Conservation (phyloP, 2,888 invertebrate genomes). For the Leptarthrus brevirostris region DNA sequence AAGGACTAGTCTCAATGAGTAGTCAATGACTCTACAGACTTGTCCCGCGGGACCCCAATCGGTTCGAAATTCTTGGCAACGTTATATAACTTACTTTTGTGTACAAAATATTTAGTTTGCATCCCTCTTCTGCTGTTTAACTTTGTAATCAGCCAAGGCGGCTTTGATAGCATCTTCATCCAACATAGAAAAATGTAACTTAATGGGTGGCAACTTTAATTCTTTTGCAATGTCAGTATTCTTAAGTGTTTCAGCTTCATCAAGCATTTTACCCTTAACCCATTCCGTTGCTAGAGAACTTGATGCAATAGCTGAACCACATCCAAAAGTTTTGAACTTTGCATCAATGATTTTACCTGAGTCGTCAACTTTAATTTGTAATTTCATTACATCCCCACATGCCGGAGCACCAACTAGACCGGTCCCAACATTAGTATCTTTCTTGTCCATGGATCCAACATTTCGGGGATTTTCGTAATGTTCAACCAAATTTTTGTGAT, state of each 20-base stretch:
- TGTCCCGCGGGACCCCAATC: too few species aligned
- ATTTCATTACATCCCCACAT: slow-evolving; percentile 99
- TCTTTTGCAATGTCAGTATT: slow-evolving; percentile 99
- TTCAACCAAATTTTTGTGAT: slow-evolving; percentile 91
- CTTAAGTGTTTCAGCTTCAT: slow-evolving; percentile 90
- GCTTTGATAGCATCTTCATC: slow-evolving; percentile 99
- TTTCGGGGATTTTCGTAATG: slow-evolving; percentile 99
- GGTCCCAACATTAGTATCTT: slow-evolving; percentile 93
- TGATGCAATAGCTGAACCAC: slow-evolving; percentile 98
- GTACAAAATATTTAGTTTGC: background rate
- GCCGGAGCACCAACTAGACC: slow-evolving; percentile 99
- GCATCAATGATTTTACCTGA: slow-evolving; percentile 98
- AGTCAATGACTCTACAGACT: too few species aligned
- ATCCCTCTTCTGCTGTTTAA: slow-evolving; percentile 75
- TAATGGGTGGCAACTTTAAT: slow-evolving; percentile 96
- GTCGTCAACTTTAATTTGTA: slow-evolving; percentile 92
- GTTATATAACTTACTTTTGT: too few species aligned
- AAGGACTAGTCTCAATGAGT: too few species aligned
- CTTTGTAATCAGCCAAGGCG: slow-evolving; percentile 93
- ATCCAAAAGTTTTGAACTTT: slow-evolving; percentile 99
- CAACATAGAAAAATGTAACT: slow-evolving; percentile 99
- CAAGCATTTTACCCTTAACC: slow-evolving; percentile 94
- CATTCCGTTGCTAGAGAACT: slow-evolving; percentile 83
- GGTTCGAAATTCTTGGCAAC: too few species aligned
- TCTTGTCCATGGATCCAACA: slow-evolving; percentile 96